A percentile compares a stretch with the other conserved stretches of the same genome.
Conservation (phyloP, 2,113 vertebrate genomes). For the Lathamus discolor region DNA sequence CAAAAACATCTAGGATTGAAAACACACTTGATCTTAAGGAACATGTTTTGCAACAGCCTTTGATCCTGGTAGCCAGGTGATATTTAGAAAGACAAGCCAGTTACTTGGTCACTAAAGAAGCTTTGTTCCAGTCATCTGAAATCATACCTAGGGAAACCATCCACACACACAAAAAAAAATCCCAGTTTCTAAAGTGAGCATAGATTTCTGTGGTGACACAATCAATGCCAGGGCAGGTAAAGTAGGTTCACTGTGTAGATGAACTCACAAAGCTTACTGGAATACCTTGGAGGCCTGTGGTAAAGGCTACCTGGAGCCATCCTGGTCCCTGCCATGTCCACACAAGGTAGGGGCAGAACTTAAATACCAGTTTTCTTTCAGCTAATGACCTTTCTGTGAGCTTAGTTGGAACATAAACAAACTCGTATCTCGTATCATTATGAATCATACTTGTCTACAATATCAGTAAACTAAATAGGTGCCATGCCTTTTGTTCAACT, state of each 20-base stretch:
- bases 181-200: not conserved
- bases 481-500: not conserved
- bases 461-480: not conserved
- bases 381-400: not conserved
- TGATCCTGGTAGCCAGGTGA: not conserved
- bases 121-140: not conserved
- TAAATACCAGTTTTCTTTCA: not conserved
- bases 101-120: not conserved
- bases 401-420: not conserved
- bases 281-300: not conserved
- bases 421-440: not conserved
- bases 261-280: not conserved
- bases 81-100: not conserved
- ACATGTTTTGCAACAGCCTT: not conserved
- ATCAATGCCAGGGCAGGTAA: not conserved
- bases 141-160: not conserved
- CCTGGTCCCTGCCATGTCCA: not conserved
- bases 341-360: not conserved
- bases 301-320: not conserved
- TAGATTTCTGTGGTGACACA: not conserved
- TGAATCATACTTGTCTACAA: not conserved
- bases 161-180: not conserved
- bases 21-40: not conserved
- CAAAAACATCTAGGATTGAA: not conserved
- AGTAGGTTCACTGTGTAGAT: not conserved